These are phyloP conservation scores for Drosophila kurseongensis DNA, from an alignment of 1,140 invertebrate genomes.

Conservation along the genomic window DNA sequence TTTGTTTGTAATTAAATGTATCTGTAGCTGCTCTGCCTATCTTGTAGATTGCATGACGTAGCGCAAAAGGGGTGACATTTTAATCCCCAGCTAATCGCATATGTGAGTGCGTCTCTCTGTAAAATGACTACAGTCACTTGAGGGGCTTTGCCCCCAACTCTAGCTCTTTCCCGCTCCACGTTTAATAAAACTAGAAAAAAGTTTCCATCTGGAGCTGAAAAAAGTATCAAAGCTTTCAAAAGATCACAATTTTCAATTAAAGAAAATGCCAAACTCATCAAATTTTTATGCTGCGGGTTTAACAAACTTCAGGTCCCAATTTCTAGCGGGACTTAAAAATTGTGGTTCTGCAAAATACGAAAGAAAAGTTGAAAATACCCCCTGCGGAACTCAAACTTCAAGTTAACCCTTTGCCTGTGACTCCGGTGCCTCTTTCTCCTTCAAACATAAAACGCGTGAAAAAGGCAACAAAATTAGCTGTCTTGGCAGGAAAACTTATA, in stretches of 20 bases:
- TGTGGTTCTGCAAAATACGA: slow-evolving; percentile 52
- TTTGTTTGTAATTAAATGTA: slow-evolving; percentile 84
- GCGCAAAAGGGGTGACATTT: slow-evolving; percentile 82
- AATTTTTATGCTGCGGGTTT: slow-evolving; percentile 82
- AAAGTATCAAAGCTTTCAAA: slow-evolving; percentile 79
- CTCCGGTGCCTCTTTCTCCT: slow-evolving; percentile 27
- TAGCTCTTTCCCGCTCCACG: not conserved
- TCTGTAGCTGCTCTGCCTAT: slow-evolving; percentile 55
- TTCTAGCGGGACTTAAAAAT: slow-evolving; percentile 59
- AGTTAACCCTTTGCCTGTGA: slow-evolving; percentile 59
- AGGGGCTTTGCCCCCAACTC: slow-evolving; percentile 16
- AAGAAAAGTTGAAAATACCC: slow-evolving; percentile 43
- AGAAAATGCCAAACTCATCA: slow-evolving; percentile 83
- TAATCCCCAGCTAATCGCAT: slow-evolving; percentile 84
- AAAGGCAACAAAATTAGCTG: slow-evolving; percentile 79
- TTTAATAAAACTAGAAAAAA: slow-evolving; percentile 29
- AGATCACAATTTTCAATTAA: slow-evolving; percentile 84
- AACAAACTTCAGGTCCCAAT: slow-evolving; percentile 61
- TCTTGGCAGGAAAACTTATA: slow-evolving; percentile 56
- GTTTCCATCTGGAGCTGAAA: slow-evolving; percentile 15
- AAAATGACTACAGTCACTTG: slow-evolving; percentile 78
- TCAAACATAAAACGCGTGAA: slow-evolving; percentile 78
- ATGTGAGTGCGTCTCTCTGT: slow-evolving; percentile 57
- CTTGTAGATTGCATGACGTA: slow-evolving; percentile 57
- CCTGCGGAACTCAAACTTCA: slow-evolving; percentile 13